Base-by-base conservation (phyloP, 2,888 invertebrate genomes). In the Notocelia uddmanniana region DNA sequence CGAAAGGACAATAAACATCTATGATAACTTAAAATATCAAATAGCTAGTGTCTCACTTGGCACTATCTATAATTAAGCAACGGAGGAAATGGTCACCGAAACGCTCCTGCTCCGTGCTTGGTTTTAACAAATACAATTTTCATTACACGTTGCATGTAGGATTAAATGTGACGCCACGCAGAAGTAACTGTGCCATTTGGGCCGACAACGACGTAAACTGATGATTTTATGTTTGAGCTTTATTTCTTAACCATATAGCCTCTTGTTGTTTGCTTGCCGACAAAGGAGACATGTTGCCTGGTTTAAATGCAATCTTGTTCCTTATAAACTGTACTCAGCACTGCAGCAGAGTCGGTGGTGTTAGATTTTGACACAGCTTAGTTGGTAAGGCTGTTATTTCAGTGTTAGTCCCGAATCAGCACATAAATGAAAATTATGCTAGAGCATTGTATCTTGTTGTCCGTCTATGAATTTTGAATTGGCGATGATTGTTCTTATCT, bases 281-380 rank as follows among this genome's bases (percentile, higher is more conserved):
- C 45, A 15, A 26, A 19, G 26, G 3, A 59, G 59, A 10, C 60
- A 31, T 62, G 68, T 69, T 19, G 26, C 26, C 8, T 18, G 31
- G 60, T 54, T 54, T 60, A 68, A 45, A 60, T 60, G 52, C 37
- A 52, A 68, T 68, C 59, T 52, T 68, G 34, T 23, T 50, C 52
- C 52, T 60, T 41, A 52, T 52, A 60, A 69, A 54, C 45, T 45
- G 54, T 31, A 31, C 54, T 58, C 64, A 41, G 37, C 58, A 70
- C 18, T 66, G n/a, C 69, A 55, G 50, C 34, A 64, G 64, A 64
- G 63, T 70, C 50, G 41, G 31, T 37, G 64, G 19, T 57, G 67
- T 59, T 59, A 52, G 34, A 70, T 66, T 70, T 66, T 70, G 70
- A 70, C 58, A 64, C 58, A 19, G 64, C 64, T 66, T 59, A 68